Conservation (phyloP, 2,113 vertebrate species). For the Oophaga pumilio region DNA sequence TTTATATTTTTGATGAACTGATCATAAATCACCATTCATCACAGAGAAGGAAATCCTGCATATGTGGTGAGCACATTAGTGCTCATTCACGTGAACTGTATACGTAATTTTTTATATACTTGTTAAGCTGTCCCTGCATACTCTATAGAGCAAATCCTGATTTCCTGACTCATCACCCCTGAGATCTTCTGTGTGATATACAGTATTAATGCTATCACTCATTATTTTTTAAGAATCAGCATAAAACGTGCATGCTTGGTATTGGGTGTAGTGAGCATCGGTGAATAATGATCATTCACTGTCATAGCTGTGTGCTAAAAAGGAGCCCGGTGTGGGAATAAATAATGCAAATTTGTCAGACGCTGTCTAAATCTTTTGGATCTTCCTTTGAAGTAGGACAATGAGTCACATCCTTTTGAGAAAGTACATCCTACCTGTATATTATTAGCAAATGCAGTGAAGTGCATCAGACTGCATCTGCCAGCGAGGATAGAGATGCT, state of each 20-base stretch:
- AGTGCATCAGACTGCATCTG: constrained; percentile 70
- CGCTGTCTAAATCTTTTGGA: constrained; percentile 62
- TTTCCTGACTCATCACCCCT: background rate
- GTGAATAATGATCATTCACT: constrained; percentile 53
- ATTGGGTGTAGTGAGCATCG: background rate
- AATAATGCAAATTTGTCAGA: constrained; percentile 63
- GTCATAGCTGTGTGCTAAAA: constrained; percentile 57
- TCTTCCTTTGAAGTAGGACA: constrained; percentile 65
- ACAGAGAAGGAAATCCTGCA: too few species aligned
- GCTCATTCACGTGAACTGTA: too few species aligned
- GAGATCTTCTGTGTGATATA: background rate
- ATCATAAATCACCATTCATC: too few species aligned
- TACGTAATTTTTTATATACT: background rate
- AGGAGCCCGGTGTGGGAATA: constrained; percentile 59
- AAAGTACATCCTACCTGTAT: constrained; percentile 59
- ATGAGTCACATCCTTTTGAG: constrained; percentile 66
- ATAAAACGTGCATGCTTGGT: background rate
- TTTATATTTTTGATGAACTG: too few species aligned
- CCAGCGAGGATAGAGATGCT: constrained; percentile 63
- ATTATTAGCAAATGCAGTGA: constrained; percentile 68
- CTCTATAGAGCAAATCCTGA: background rate
- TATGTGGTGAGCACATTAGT: too few species aligned
- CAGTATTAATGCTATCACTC: background rate
- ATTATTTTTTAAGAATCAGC: background rate
- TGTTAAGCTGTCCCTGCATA: background rate